Base-by-base conservation (phyloP, 2,888 invertebrate genomes). In the Papilio protenor region DNA sequence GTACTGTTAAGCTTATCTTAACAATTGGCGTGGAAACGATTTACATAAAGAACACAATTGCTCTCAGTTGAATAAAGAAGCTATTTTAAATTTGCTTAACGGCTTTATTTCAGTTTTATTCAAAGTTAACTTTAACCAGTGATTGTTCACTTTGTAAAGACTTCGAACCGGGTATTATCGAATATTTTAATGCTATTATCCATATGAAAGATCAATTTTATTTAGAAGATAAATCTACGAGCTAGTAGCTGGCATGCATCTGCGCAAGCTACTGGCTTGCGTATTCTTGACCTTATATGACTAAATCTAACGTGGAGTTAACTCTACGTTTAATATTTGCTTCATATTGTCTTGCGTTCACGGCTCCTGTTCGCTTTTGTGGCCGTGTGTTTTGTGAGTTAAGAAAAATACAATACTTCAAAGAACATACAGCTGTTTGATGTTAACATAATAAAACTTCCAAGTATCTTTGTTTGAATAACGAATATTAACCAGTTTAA, bases 21-120 rank as follows among this genome's bases (percentile, higher is more conserved):
- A 52, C 66, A 75, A 66, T 55, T 66, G 64, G 27, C 45, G 21
- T 75, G 49, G 57, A 75, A 73, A 69, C 27, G 66, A 66, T 77
- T 73, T 47, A 52, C n/a, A 77, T 57, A 64, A 57, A 66, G 66
- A 66, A 23, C 12, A n/a, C 27, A 27, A 69, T 73, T 64, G 70
- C 57, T 55, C 70, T 69, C 40, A 69, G 33, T 69, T 55, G 69
- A 66, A 75, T 64, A 59, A 70, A 74, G 47, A 16, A 27, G 47
- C 33, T 61, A 61, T 74, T 61, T 74, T 23, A 47, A 73, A 61
- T 73, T 52, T 71, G 1, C 5, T 45, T 21, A 8, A 45, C 21
- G 4, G 10, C 27, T 66, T 66, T 66, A 66, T 40, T 40, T 40
- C 40, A 61, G 4, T 14, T 27, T 33, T 12, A 12, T 18, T 66